Conservation (phyloP, 2,888 invertebrate species). For the Germaria angustata region DNA sequence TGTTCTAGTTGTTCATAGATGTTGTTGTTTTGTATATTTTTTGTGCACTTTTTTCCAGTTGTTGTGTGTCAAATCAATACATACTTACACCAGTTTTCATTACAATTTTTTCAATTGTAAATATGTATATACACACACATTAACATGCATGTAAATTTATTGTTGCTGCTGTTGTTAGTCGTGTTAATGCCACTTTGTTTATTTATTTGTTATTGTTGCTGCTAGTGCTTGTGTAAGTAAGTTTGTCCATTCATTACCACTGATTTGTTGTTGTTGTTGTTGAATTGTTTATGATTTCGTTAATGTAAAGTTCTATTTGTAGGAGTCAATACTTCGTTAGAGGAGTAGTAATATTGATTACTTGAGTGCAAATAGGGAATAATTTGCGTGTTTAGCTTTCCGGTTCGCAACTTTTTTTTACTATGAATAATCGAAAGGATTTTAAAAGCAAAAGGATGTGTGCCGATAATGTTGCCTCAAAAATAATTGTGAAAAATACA, state of each 20-base stretch:
- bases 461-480: no score
- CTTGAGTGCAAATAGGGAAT: constrained; percentile 3
- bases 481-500: no score
- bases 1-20: constrained; percentile 24
- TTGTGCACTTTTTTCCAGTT: neutral
- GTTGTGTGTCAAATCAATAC: constrained; percentile 48
- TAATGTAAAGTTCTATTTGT: constrained; percentile 7
- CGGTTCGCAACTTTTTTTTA: neutral
- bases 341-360: constrained; percentile 17
- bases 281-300: constrained; percentile 47
- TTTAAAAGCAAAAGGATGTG: neutral
- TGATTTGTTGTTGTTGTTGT: constrained; percentile 62
- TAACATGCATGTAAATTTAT: neutral
- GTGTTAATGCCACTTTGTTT: constrained; percentile 41
- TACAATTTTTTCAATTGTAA: constrained; percentile 34
- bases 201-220: constrained; percentile 17
- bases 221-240: constrained; percentile 16
- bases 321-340: constrained; percentile 5
- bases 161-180: constrained; percentile 27
- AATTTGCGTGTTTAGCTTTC: constrained; percentile 24
- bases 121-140: neutral
- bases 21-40: constrained; percentile 9
- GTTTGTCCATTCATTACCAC: constrained; percentile 53
- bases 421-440: neutral
- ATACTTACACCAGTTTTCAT: constrained; percentile 24